These are phyloP conservation scores for Psittacula cyanocephala DNA, from an alignment of 2,113 vertebrate species.

Conservation along the genomic window DNA sequence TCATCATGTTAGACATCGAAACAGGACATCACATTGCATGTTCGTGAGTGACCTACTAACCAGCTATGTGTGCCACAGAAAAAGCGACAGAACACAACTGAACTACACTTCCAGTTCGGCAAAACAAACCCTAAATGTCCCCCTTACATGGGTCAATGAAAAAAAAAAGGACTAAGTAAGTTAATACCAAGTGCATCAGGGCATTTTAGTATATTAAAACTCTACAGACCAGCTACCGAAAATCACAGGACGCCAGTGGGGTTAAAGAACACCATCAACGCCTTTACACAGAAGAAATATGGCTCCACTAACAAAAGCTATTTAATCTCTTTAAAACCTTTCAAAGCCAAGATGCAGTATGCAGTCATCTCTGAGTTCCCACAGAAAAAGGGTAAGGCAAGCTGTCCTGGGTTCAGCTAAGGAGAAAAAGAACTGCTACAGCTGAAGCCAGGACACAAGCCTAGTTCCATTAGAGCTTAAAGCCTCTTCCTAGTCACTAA, in stretches of 20 bases:
- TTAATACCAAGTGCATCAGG: not conserved
- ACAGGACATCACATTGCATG: not conserved
- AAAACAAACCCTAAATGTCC: not conserved
- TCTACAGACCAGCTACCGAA: not conserved
- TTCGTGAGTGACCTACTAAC: not conserved
- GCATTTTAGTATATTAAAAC: not conserved
- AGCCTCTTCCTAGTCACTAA: not conserved
- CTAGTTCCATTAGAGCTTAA: not conserved
- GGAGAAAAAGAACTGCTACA: not conserved
- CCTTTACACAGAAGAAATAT: not conserved
- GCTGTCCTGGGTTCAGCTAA: not conserved
- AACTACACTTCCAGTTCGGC: not conserved
- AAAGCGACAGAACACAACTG: not conserved
- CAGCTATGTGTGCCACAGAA: rapidly evolving
- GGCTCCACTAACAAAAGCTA: not conserved
- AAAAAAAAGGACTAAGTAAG: not conserved
- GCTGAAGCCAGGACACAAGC: not conserved
- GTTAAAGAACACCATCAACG: not conserved
- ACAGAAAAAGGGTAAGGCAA: not conserved
- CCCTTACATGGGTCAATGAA: not conserved
- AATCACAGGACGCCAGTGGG: not conserved
- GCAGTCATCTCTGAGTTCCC: not conserved
- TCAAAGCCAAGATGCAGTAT: not conserved
- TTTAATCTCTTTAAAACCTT: not conserved
- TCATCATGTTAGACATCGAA: not conserved